Evolutionary conservation across 1,140 invertebrate species (phyloP), one percentile per base, ranked within the genome.

Genomic region (Campoletis sonorensis): DNA sequence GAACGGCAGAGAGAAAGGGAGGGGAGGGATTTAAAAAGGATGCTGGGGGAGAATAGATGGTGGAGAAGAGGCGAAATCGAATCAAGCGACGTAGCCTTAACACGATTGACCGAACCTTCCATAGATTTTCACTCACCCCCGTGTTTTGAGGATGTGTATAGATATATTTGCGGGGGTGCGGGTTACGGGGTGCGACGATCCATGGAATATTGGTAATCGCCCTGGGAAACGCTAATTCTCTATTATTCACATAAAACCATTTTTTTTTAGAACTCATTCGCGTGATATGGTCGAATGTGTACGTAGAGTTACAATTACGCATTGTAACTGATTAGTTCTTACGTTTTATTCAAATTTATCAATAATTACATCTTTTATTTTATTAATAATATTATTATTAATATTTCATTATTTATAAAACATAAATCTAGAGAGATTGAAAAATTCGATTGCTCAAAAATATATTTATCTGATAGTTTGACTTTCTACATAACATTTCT

Each of bases 11-110:
- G n/a, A n/a, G n/a, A n/a, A n/a, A n/a, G n/a, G n/a, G 23, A 16
- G 33, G 88, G 84, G 73, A 71, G 49, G 76, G 86, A 3, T 54
- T 80, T 85, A 27, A 26, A 18, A 77, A 10, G 67, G 73, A 75
- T 75, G 23, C 15, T 54, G 33, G n/a, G 15, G 45, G 16, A n/a
- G 33, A n/a, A 45, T 0, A 16, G 3, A 45, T 11, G 0, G 26
- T 11, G 8, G 72, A 75, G 72, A 77, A 64, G 75, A 77, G 75
- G 54, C 54, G 1, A 45, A 45, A 27, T 26, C 54, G 27, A 77
- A 54, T 77, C 54, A 77, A 77, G 51, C 75, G 30, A 64, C 75
- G 30, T 67, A 13, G 61, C 27, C 51, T 77, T 77, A 27, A 77
- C 75, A 45, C 40, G 75, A 18, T 33, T 64, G 51, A 77, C 54